Evolutionary conservation across 2,113 vertebrate genomes (phyloP).

Genomic region (Turdus rufiventris): DNA sequence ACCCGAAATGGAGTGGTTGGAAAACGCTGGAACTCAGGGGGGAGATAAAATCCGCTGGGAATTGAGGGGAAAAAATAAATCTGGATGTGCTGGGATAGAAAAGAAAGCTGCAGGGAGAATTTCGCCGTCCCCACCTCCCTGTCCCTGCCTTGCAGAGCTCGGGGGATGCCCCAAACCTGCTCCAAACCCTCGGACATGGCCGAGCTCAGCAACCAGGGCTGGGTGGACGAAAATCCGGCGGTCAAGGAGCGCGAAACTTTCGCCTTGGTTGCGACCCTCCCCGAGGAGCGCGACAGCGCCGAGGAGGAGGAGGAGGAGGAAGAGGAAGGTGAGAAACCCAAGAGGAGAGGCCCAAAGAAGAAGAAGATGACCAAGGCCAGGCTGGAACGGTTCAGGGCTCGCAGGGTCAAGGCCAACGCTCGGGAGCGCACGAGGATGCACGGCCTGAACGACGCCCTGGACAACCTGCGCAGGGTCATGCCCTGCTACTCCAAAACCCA

Average conservation of each 20-base stretch:
- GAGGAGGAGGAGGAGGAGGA: constrained; percentile 74
- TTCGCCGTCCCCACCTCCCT: rapidly evolving
- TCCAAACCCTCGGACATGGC: constrained; percentile 76
- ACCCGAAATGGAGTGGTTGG: rapidly evolving
- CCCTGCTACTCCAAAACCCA: constrained; percentile 98
- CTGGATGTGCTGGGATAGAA: rapidly evolving
- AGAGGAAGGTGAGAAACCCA: constrained; percentile 80
- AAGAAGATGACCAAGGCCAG: constrained; percentile 98
- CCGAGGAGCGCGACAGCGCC: constrained; percentile 76
- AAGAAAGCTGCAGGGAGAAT: rapidly evolving
- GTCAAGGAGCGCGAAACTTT: constrained; percentile 53
- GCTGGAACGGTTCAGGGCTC: constrained; percentile 86
- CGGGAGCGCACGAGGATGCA: constrained; percentile 94
- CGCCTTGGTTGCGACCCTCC: constrained; percentile 71
- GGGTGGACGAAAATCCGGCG: constrained; percentile 79
- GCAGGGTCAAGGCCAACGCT: constrained; percentile 91
- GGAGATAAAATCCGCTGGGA: neutral
- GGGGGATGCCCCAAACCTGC: constrained; percentile 83
- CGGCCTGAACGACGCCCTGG: constrained; percentile 91
- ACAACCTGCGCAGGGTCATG: constrained; percentile 90
- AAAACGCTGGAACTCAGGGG: neutral
- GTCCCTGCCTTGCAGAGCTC: constrained; percentile 64
- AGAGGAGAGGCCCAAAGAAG: constrained; percentile 94
- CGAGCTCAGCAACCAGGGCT: constrained; percentile 81
- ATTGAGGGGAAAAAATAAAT: rapidly evolving